Base-by-base conservation (phyloP, 2,888 invertebrate genomes). In the Unio delphinus region DNA sequence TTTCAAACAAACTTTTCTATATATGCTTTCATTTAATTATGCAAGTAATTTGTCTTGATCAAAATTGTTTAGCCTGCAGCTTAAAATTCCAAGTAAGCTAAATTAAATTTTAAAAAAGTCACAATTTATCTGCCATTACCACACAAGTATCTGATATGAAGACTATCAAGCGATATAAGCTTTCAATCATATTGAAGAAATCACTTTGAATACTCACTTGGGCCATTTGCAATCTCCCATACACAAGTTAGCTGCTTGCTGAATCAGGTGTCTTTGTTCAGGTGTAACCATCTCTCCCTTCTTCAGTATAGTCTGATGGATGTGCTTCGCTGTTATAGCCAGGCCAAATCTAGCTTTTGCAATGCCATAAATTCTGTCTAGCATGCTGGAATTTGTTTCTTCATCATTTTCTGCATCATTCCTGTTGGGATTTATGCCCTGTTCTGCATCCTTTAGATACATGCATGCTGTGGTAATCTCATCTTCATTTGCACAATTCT, bases 231-330 rank as follows among this genome's bases (percentile, higher is more conserved):
- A 34, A 34, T 7, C 34, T 34, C 76, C 74, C 11, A 73, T 68
- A 69, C 78, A 79, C 15, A 83, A 66, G 34, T 20, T 65, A 28
- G 66, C 64, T 23, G 83, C 81, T 45, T 69, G 71, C 28, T 80
- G 75, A 56, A 80, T 69, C 62, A 84, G 68, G 30, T 64, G 64
- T 64, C 72, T 72, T 11, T 75, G 64, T 11, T 60, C 11, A 11
- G 57, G 45, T n/a, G 67, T 59, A 54, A 61, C 66, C 28, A 58
- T 30, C n/a, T 68, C 69, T 3, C 63, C 30, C 1, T 66, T 62
- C 65, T 73, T 72, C 55, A 61, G 56, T 26, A 78, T 73, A 28
- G 72, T 63, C 15, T 68, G 68, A 54, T 78, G 64, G 34, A 85
- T 68, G 65, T 20, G 4, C 6, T 34, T 62, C 11, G 62, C 62